Evolutionary conservation across 1,140 invertebrate species (phyloP).

Genomic region (Drosophila azteca): DNA sequence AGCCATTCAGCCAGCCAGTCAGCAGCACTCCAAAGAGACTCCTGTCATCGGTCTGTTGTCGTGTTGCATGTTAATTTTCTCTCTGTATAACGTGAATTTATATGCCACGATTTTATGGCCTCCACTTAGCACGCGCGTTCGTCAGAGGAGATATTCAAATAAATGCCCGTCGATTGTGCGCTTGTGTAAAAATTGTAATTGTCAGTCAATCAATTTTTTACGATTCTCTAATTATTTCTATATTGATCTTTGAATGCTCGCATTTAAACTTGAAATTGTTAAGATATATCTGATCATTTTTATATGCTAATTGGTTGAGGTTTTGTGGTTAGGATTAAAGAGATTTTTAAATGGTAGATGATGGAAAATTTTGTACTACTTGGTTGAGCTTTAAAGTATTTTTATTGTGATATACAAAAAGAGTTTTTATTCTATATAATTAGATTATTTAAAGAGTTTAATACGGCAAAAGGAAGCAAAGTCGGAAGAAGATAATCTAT

Average conservation of each 20-base stretch:
- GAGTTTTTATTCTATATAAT: too few species aligned
- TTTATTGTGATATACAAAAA: too few species aligned
- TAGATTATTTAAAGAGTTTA: too few species aligned
- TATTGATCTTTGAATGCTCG: background rate
- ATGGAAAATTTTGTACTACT: too few species aligned
- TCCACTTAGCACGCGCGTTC: slow-evolving; percentile 64
- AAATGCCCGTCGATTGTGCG: slow-evolving; percentile 17
- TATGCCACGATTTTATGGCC: slow-evolving; percentile 73
- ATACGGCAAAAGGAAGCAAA: too few species aligned
- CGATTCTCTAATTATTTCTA: slow-evolving; percentile 16
- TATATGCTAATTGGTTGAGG: too few species aligned
- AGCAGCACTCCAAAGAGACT: slow-evolving; percentile 1
- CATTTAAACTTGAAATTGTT: too few species aligned
- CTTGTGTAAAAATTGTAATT: slow-evolving; percentile 8
- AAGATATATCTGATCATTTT: too few species aligned
- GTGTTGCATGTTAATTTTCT: slow-evolving; percentile 68
- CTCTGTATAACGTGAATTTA: slow-evolving; percentile 43
- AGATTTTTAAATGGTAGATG: too few species aligned
- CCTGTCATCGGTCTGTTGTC: slow-evolving; percentile 55
- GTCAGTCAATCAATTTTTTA: slow-evolving; percentile 24
- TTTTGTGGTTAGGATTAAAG: too few species aligned
- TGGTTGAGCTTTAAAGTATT: too few species aligned
- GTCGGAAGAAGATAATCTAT: too few species aligned
- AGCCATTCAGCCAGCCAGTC: background rate
- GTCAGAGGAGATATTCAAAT: slow-evolving; percentile 38